These are phyloP conservation scores for Taphrorychus bicolor DNA, from an alignment of 2,888 invertebrate genomes.

Conservation along the genomic window DNA sequence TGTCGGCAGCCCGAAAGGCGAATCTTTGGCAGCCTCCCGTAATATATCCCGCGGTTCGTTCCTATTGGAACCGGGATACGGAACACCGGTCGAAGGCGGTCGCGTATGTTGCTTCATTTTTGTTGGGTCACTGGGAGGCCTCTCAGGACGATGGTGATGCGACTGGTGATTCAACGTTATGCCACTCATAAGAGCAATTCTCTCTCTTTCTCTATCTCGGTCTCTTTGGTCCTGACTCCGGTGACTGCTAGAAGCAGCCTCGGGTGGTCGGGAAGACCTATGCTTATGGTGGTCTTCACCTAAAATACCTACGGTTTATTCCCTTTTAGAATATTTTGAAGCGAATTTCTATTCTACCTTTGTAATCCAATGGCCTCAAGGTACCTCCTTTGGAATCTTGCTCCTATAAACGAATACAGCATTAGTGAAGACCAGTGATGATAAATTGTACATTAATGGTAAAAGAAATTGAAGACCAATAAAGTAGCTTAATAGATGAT, in stretches of 20 bases:
- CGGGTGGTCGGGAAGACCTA: conserved; percentile 50
- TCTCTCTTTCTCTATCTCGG: conserved; percentile 67
- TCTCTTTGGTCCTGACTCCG: conserved; percentile 62
- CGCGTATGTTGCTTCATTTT: conserved; percentile 53
- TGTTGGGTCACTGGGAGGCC: conserved; percentile 50
- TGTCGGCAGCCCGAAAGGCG: conserved; percentile 48
- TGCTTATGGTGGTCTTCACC: conserved; percentile 53
- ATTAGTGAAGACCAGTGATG: no score
- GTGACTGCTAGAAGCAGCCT: conserved; percentile 52
- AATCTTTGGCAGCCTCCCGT: conserved; percentile 53
- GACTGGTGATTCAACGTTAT: conserved; percentile 42
- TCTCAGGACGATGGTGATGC: conserved; percentile 45
- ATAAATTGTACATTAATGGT: no score
- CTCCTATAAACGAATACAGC: conserved; percentile 24
- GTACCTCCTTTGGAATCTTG: conserved; percentile 22
- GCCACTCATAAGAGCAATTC: conserved; percentile 59
- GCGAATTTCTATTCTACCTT: conserved; percentile 20
- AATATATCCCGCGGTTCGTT: conserved; percentile 53
- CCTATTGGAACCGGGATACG: conserved; percentile 37
- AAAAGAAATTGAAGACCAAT: no score
- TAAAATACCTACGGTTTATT: conserved; percentile 33
- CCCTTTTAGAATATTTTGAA: no score
- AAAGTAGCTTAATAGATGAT: no score
- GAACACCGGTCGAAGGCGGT: conserved; percentile 44
- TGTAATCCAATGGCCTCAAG: conserved; percentile 29